Evolutionary conservation across 37 sponge, comb jelly and placozoan genomes (phyloP).

Genomic region (Tethya wilhelma): DNA sequence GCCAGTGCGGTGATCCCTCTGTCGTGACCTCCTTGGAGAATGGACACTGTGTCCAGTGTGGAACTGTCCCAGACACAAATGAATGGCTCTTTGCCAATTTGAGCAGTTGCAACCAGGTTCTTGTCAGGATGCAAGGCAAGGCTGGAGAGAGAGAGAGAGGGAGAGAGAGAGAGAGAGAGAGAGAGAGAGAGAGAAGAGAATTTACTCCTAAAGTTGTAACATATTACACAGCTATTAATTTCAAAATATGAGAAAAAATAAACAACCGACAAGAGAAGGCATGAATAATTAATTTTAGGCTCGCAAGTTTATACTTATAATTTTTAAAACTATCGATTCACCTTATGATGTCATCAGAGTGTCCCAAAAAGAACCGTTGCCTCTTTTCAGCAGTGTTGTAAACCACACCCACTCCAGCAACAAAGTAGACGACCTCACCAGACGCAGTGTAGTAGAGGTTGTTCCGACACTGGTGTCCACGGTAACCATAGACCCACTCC

Average conservation of each 20-base stretch:
- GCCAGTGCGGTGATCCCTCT: constrained; percentile 81
- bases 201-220: no score
- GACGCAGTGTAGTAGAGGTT: constrained; percentile 89
- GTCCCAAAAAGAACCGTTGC: constrained; percentile 89
- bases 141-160: constrained; percentile 28
- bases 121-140: constrained; percentile 92
- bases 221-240: no score
- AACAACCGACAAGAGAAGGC: no score
- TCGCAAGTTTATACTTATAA: no score
- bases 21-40: constrained; percentile 84
- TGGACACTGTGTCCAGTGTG: constrained; percentile 82
- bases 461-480: constrained; percentile 94
- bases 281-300: no score
- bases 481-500: constrained; percentile 99
- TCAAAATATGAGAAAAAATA: no score
- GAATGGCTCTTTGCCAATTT: constrained; percentile 89
- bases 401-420: constrained; percentile 94
- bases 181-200: no score
- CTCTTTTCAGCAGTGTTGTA: constrained; percentile 52
- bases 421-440: constrained; percentile 94
- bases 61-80: constrained; percentile 93
- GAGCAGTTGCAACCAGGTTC: constrained; percentile 89
- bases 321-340: no score
- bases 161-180: not conserved
- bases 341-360: constrained; percentile 96